Evolutionary conservation across 2,888 invertebrate species (phyloP), one percentile per base, ranked within the genome.

Genomic region (Drosophila dives): DNA sequence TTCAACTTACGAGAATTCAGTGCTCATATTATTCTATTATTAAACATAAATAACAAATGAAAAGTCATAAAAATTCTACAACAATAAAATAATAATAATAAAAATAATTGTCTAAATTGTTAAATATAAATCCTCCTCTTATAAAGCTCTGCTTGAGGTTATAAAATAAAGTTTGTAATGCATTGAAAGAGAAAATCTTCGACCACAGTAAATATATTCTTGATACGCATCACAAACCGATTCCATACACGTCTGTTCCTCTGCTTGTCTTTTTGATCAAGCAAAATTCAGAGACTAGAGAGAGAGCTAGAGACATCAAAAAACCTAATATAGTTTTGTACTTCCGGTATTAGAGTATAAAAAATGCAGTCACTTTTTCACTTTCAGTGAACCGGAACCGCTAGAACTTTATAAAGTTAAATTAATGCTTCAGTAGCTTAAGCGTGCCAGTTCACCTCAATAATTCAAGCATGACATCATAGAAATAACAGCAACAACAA

Each of bases 371-470:
- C 75, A 72, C 64, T 80, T 74, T 74, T 80, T n/a, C n/a, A n/a
- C n/a, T n/a, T 48, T 62, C 81, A 85, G 61, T 89, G 88, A 86
- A 81, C 88, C 78, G 86, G 75, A 81, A 80, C 86, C 48, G 65
- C 70, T 81, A 72, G 80, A 72, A 73, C 72, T 70, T 69, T 75
- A 76, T 66, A 73, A 77, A 80, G 80, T 79, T 84, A 73, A 73
- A 82, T 85, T 85, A 80, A 80, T 69, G 68, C 65, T 64, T 68
- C 64, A 82, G 62, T 74, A 40, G 74, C 42, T 40, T 62, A 74
- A 77, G 77, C 72, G 77, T 72, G 81, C 70, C 56, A 66, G 68
- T 69, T 83, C 83, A 77, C 82, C 82, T 83, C 80, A 81, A 86
- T 75, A 76, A 75, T 80, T 83, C 73, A 82, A 72, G 86, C 77